These are phyloP conservation scores for Benitochromis conjunctus DNA, from an alignment of 2,113 vertebrate genomes.

Conservation along the genomic window DNA sequence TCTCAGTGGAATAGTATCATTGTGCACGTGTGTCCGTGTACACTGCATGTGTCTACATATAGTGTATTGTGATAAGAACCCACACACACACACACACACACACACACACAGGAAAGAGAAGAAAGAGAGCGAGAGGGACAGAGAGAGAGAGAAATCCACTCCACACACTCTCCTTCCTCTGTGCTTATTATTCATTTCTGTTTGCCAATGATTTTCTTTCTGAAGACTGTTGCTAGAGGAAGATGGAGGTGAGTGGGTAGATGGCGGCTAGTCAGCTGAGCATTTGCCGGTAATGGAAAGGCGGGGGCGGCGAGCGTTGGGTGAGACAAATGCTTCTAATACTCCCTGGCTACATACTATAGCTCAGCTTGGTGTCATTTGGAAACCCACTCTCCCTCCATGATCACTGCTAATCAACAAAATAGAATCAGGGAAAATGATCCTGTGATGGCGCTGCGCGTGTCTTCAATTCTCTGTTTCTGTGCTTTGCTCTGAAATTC, in stretches of 20 bases:
- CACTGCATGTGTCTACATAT: background rate
- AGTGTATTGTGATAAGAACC: background rate
- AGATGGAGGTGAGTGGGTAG: conserved; percentile 37
- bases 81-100: conserved; percentile 10
- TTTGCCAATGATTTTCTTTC: conserved; percentile 56
- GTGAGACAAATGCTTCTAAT: conserved; percentile 63
- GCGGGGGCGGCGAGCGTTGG: conserved; percentile 41
- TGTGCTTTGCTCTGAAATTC: background rate
- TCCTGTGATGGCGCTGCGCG: background rate
- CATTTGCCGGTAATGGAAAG: conserved; percentile 66
- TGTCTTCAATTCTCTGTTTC: conserved; percentile 11
- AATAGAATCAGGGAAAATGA: conserved; percentile 38
- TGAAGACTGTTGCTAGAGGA: conserved; percentile 23
- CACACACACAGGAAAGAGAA: background rate
- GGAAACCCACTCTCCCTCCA: conserved; percentile 36
- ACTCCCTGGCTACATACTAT: conserved; percentile 8
- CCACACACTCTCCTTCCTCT: background rate
- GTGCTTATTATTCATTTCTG: conserved; percentile 49
- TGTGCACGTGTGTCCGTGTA: background rate
- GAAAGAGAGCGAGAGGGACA: background rate
- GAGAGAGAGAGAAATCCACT: background rate
- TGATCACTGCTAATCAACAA: conserved; percentile 48
- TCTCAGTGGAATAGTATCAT: conserved; percentile 21
- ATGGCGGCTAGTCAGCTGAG: conserved; percentile 56
- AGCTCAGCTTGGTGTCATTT: conserved; percentile 53